Base-by-base conservation (phyloP, 37 sponge, comb jelly and placozoan species). In the Crambe crambe region DNA sequence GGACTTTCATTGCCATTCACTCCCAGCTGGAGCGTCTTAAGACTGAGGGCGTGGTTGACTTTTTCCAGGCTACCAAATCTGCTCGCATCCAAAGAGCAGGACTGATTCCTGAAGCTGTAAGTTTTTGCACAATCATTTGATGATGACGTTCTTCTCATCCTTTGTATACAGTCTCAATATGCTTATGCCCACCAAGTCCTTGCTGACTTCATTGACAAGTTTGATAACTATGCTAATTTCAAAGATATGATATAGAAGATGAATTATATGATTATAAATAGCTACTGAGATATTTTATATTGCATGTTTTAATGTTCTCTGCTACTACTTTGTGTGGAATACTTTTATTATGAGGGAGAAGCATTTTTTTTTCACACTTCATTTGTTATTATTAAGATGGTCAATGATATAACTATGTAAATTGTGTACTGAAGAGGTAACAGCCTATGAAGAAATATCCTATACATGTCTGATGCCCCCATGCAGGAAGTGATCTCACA, bases 1-100 rank as follows among this genome's bases (percentile, higher is more conserved):
- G 89, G 20, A 65, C 75, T 1, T 89, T 84, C 70, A 76, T 74
- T 23, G 23, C 39, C 37, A 79, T 89, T 40, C 41, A 77, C 51
- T 42, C 79, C 5, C 80, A 77, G 58, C 35, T 89, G 79, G 89
- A 89, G 54, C 75, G 85, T 20, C 76, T 89, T 70, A 89, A 89
- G 42, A 79, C 78, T 5, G 89, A 89, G 70, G 85, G 89, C 9
- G 66, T 76, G 41, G 87, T 90, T 35, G 87, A 90, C 78, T 60
- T 86, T 73, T 90, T 90, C 83, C 87, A 85, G 73, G 23, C 70
- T 42, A 71, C 85, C 64, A 90, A 84, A 75, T 73, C 62, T 15
- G 74, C 81, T 34, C 86, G 91, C 32, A 78, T 85, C 2, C 82
- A 86, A 58, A 56, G 86, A 47, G 71, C 83, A 15, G 67, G 80